Evolutionary conservation across 2,113 vertebrate genomes (phyloP).

Genomic region (Emydocephalus ijimae): DNA sequence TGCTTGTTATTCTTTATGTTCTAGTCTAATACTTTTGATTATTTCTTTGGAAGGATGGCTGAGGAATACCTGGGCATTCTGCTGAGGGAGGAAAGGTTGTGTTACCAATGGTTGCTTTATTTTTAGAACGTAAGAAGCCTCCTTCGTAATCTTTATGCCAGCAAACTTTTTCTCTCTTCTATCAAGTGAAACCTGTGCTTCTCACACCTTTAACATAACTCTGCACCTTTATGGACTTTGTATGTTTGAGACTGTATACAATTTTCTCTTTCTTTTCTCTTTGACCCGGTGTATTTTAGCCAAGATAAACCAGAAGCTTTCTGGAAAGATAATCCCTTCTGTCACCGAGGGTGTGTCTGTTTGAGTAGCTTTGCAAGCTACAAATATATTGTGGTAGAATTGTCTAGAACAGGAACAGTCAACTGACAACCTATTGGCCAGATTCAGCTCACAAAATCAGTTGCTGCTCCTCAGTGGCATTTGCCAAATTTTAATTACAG

Average conservation of each 20-base stretch:
- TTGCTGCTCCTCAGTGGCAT: neutral
- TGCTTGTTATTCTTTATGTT: constrained; percentile 24
- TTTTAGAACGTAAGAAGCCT: neutral
- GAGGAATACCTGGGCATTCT: constrained; percentile 17
- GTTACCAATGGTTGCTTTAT: neutral
- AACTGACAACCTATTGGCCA: neutral
- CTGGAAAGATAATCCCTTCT: neutral
- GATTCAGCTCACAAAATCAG: neutral
- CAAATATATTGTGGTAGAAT: neutral
- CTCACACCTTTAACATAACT: neutral
- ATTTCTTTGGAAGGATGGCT: constrained; percentile 21
- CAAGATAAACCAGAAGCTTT: neutral
- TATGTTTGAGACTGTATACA: neutral
- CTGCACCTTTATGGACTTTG: neutral
- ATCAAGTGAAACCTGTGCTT: neutral
- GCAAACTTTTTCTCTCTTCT: neutral
- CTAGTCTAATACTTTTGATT: neutral
- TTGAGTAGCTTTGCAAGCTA: neutral
- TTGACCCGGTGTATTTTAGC: neutral
- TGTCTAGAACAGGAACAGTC: neutral
- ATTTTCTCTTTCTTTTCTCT: neutral
- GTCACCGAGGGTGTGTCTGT: neutral
- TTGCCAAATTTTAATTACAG: neutral
- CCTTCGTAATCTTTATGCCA: neutral
- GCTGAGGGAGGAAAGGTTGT: neutral